Conservation (phyloP, 2,888 invertebrate genomes). For the Platerodrilus igneus region DNA sequence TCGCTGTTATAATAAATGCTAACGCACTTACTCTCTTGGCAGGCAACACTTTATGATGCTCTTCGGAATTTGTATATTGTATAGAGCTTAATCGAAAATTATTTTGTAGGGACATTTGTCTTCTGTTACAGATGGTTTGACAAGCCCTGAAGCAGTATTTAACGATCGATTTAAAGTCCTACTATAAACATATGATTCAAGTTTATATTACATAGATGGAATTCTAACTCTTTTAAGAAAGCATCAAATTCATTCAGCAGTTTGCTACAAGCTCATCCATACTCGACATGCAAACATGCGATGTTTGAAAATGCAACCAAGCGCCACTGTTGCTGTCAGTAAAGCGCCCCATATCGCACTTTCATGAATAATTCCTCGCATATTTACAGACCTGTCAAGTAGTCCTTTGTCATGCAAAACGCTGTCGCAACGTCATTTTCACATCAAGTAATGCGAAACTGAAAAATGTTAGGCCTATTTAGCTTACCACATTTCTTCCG, state of each 20-base stretch:
- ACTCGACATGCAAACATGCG: constrained; percentile 43
- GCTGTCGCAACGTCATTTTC: constrained; percentile 50
- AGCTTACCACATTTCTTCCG: constrained; percentile 26
- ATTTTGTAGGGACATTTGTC: constrained; percentile 21
- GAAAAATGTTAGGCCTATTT: constrained; percentile 41
- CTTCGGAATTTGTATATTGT: constrained; percentile 33
- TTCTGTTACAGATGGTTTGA: constrained; percentile 12
- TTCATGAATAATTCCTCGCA: constrained; percentile 52
- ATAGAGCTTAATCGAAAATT: constrained; percentile 21
- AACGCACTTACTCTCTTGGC: constrained; percentile 46
- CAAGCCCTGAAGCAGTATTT: constrained; percentile 13
- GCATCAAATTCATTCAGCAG: too few species aligned
- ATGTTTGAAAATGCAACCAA: constrained; percentile 45
- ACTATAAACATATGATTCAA: too few species aligned
- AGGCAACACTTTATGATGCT: constrained; percentile 42
- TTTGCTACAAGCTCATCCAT: constrained; percentile 30
- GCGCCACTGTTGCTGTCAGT: constrained; percentile 47
- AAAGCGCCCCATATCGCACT: constrained; percentile 45
- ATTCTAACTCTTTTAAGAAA: too few species aligned
- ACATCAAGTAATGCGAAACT: constrained; percentile 45
- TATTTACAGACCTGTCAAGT: constrained; percentile 51
- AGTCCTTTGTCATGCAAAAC: constrained; percentile 51
- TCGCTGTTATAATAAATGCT: constrained; percentile 49
- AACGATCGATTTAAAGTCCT: too few species aligned
- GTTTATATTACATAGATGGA: too few species aligned